Evolutionary conservation across 1,140 invertebrate species (phyloP).

Genomic region (Pantala flavescens): DNA sequence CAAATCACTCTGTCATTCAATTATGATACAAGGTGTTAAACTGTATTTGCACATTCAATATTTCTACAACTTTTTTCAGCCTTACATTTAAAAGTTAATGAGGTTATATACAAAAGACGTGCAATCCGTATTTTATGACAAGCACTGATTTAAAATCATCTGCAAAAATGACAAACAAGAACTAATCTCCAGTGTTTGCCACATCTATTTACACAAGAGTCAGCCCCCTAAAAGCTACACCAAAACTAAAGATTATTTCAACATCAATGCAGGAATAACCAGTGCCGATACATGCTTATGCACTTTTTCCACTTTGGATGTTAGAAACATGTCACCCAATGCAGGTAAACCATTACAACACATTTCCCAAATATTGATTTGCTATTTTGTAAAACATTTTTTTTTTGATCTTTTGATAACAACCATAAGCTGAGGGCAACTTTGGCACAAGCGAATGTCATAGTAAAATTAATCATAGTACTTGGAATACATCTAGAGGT

Average conservation of each 20-base stretch:
- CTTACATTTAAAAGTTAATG: conserved; percentile 2
- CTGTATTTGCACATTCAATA: neutral
- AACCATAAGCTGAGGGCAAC: conserved; percentile 3
- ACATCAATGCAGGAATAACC: conserved; percentile 9
- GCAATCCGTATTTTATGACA: neutral
- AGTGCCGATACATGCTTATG: neutral
- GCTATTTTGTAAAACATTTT: neutral
- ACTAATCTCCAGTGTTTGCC: neutral
- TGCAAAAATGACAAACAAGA: neutral
- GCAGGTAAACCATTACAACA: neutral
- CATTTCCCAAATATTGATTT: neutral
- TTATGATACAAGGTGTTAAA: neutral
- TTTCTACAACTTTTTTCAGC: neutral
- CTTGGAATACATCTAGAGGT: neutral
- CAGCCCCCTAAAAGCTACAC: neutral
- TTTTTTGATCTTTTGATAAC: neutral
- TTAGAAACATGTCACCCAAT: neutral
- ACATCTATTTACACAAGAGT: neutral
- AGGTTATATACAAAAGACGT: conserved; percentile 10
- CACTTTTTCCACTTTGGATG: neutral
- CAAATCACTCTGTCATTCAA: neutral
- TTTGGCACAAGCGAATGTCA: conserved; percentile 5
- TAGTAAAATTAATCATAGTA: neutral
- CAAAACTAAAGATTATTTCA: neutral
- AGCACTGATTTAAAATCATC: neutral